These are phyloP conservation scores for Platysternon megacephalum DNA, from an alignment of 2,113 vertebrate genomes.

Conservation along the genomic window DNA sequence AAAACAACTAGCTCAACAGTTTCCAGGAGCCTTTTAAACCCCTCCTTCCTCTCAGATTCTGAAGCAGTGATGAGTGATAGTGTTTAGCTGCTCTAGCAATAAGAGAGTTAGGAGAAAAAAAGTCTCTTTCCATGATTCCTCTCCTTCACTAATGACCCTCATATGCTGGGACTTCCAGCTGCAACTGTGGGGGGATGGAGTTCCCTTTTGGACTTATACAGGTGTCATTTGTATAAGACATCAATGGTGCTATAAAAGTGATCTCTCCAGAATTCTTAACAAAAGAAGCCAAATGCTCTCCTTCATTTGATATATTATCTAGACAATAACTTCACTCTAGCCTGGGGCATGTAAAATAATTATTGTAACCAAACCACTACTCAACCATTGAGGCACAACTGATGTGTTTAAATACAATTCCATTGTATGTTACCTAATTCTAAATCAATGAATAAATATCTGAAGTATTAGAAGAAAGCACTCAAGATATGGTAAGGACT, in stretches of 20 bases:
- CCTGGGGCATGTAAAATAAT: constrained; percentile 1
- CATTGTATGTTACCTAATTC: background rate
- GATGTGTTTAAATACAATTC: constrained; percentile 9
- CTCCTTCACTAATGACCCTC: constrained; percentile 2
- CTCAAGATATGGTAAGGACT: constrained; percentile 11
- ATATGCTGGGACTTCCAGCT: background rate
- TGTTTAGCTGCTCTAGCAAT: constrained; percentile 64
- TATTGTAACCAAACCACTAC: constrained; percentile 38
- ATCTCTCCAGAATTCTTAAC: background rate
- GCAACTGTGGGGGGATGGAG: background rate
- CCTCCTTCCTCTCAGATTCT: constrained; percentile 46
- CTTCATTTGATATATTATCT: constrained; percentile 17
- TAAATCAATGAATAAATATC: background rate
- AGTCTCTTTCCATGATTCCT: background rate
- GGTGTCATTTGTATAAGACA: constrained; percentile 48
- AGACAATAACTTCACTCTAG: constrained; percentile 33
- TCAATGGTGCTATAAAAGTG: constrained; percentile 10
- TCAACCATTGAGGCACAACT: background rate
- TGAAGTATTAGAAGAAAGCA: constrained; percentile 14
- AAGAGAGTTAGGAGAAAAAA: background rate
- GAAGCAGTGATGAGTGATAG: constrained; percentile 71
- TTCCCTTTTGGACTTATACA: constrained; percentile 32
- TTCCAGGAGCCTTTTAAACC: constrained; percentile 55
- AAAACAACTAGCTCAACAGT: constrained; percentile 64
- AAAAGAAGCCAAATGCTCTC: constrained; percentile 16